A percentile compares a stretch with the other conserved stretches of the same genome.
phyloP scores from a whole-genome alignment of 1,140 invertebrate species.

The Brachionus plicatilis region DNA sequence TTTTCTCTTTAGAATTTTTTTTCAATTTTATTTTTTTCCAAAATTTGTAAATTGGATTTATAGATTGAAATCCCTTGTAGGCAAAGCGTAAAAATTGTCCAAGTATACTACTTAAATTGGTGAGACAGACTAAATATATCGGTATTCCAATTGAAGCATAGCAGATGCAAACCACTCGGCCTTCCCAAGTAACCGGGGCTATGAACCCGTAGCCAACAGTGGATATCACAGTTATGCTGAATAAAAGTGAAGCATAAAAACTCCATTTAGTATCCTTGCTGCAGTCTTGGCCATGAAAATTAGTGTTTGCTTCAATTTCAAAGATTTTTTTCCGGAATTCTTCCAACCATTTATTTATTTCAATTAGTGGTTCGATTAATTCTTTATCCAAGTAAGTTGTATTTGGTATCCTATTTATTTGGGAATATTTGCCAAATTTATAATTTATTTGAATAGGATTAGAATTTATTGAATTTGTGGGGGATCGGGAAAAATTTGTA shows the following conservation, averaged over 20 bases:
- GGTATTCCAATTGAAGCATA: slow-evolving; percentile 42
- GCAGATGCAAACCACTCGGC: slow-evolving; percentile 41
- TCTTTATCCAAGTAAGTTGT: background rate
- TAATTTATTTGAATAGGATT: background rate
- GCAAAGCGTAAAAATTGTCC: slow-evolving; percentile 2
- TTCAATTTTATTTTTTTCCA: slow-evolving; percentile 5
- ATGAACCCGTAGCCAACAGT: slow-evolving; percentile 74
- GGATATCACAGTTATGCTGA: slow-evolving; percentile 88
- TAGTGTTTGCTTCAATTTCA: background rate
- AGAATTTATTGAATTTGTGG: background rate
- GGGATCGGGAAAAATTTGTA: background rate
- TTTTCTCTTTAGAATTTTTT: background rate
- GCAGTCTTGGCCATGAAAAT: slow-evolving; percentile 32
- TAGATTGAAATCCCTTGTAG: background rate
- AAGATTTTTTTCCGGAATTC: slow-evolving; percentile 13
- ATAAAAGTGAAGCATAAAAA: slow-evolving; percentile 67
- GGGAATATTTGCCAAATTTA: background rate
- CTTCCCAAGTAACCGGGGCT: slow-evolving; percentile 39
- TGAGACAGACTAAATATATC: slow-evolving; percentile 33
- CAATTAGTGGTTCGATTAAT: background rate
- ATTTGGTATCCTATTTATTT: background rate
- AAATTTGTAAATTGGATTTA: slow-evolving; percentile 12
- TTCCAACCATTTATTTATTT: background rate
- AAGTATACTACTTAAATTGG: slow-evolving; percentile 7
- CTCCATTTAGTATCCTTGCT: background rate